A percentile compares a stretch with the other conserved stretches of the same genome.
phyloP scores from a whole-genome alignment of 2,888 invertebrate genomes.

The Amiota mariae region DNA sequence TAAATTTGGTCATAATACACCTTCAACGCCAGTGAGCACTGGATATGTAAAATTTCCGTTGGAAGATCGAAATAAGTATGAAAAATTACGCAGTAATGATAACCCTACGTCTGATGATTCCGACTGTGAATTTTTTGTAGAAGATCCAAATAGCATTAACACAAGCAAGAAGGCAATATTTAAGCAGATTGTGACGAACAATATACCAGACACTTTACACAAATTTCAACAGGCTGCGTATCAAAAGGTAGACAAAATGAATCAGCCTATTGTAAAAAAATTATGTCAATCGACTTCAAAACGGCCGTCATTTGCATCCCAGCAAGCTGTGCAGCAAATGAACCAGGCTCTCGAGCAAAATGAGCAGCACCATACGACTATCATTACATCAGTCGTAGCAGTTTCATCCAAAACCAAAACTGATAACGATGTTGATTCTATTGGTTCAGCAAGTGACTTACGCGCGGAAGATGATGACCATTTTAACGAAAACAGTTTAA shows the following conservation, averaged over 20 bases:
- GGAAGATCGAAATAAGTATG: constrained; percentile 85
- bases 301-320: constrained; percentile 66
- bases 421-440: constrained; percentile 79
- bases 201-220: constrained; percentile 76
- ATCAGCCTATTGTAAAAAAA: constrained; percentile 74
- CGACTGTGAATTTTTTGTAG: constrained; percentile 73
- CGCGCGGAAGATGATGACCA: constrained; percentile 76
- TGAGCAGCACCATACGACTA: constrained; percentile 54
- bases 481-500: constrained; percentile 72
- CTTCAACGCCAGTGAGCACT: constrained; percentile 65
- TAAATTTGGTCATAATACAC: constrained; percentile 29
- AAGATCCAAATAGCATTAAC: constrained; percentile 55
- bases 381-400: constrained; percentile 47
- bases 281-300: constrained; percentile 73
- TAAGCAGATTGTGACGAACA: constrained; percentile 74
- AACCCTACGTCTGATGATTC: constrained; percentile 76
- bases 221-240: constrained; percentile 74
- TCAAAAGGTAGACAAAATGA: constrained; percentile 75
- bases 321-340: constrained; percentile 65
- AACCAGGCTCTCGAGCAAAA: constrained; percentile 53
- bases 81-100: constrained; percentile 81
- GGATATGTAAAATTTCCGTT: constrained; percentile 78
- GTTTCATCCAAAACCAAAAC: constrained; percentile 48
- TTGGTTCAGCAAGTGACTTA: constrained; percentile 83
- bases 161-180: constrained; percentile 70